phyloP scores from a whole-genome alignment of 2,888 invertebrate genomes.

The Coelinius sp. region DNA sequence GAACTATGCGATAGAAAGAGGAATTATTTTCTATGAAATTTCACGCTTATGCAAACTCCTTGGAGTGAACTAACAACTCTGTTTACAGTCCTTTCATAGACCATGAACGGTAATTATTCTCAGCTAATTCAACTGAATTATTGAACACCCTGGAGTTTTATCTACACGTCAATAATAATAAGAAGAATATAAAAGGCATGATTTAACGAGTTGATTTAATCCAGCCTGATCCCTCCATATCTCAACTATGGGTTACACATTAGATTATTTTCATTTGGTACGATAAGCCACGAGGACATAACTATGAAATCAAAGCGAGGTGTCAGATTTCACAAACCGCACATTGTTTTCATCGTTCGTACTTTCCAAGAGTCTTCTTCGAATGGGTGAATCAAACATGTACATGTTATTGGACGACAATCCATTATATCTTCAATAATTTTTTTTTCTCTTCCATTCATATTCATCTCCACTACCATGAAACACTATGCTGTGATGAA shows the following conservation, averaged over 20 bases:
- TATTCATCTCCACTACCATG: background rate
- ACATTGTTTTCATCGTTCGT: constrained; percentile 9
- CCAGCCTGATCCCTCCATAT: background rate
- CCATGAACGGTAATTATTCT: background rate
- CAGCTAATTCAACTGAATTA: constrained; percentile 4
- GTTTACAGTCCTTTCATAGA: constrained; percentile 2
- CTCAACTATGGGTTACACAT: constrained; percentile 12
- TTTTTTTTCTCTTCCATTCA: background rate
- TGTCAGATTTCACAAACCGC: constrained; percentile 6
- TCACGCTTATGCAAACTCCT: background rate
- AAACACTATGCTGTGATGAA: background rate
- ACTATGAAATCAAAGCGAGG: background rate
- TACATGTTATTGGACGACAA: background rate
- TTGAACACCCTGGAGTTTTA: background rate
- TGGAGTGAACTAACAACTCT: constrained; percentile 2
- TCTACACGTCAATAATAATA: background rate
- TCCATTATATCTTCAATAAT: background rate
- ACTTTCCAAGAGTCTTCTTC: background rate
- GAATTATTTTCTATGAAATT: background rate
- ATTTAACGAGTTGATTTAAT: constrained; percentile 31
- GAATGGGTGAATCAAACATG: no score
- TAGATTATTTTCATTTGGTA: constrained; percentile 20
- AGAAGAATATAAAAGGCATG: constrained; percentile 5
- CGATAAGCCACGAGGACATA: constrained; percentile 8
- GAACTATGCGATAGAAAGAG: no score